Evolutionary conservation across 1,140 invertebrate species (phyloP).

Genomic region (Saccostrea echinata): DNA sequence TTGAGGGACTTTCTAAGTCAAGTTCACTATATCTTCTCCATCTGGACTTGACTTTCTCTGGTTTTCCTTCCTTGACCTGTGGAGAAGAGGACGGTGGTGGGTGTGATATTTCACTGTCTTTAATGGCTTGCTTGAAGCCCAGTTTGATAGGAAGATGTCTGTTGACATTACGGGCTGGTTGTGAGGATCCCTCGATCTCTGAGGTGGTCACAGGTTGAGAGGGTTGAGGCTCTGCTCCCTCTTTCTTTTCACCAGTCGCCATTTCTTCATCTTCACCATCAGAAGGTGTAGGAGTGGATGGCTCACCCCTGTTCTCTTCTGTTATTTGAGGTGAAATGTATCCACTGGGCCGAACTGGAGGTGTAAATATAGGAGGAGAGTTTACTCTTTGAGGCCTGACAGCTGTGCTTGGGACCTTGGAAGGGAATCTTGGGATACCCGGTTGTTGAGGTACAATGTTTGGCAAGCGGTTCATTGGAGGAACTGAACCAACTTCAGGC

Average conservation of each 20-base stretch:
- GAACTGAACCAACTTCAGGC: background rate
- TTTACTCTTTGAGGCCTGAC: background rate
- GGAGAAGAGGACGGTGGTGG: conserved; percentile 44
- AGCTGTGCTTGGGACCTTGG: background rate
- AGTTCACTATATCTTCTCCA: conserved; percentile 91
- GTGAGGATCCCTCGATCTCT: background rate
- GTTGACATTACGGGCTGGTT: conserved; percentile 19
- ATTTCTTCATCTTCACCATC: background rate
- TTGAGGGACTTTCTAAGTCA: conserved; percentile 78
- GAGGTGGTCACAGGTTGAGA: conserved; percentile 16
- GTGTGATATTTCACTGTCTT: conserved; percentile 47
- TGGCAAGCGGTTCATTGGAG: background rate
- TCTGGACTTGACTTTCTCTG: conserved; percentile 91
- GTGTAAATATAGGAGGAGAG: background rate
- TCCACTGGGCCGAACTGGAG: background rate
- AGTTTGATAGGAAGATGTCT: conserved; percentile 51
- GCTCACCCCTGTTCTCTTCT: background rate
- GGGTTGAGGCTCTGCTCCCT: background rate
- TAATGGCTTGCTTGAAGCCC: conserved; percentile 54
- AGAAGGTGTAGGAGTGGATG: background rate
- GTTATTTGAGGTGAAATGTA: background rate
- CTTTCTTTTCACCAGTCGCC: background rate
- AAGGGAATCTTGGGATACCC: background rate
- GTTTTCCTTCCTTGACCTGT: conserved; percentile 80
- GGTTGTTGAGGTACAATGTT: background rate